These are phyloP conservation scores for Aradus depressus DNA, from an alignment of 2,888 invertebrate genomes.

Conservation along the genomic window DNA sequence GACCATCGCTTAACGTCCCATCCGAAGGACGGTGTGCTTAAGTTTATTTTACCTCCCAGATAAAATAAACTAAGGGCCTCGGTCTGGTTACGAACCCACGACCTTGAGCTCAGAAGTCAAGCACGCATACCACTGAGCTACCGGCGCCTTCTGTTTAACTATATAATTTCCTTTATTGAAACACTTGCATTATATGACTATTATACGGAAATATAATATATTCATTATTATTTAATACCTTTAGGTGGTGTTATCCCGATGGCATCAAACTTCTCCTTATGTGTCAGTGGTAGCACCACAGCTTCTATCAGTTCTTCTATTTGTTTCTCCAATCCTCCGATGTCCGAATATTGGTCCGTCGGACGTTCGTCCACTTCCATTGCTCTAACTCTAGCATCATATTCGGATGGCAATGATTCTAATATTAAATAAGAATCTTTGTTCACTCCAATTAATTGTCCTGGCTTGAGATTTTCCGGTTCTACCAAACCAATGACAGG, in stretches of 20 bases:
- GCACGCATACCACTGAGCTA: too few relatives aligned
- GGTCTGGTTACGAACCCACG: too few relatives aligned
- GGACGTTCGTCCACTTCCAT: constrained; percentile 99
- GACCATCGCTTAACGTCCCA: too few relatives aligned
- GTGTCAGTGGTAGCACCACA: constrained; percentile 97
- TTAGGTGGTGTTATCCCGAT: constrained; percentile 98
- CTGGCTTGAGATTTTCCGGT: constrained; percentile 93
- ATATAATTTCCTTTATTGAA: too few relatives aligned
- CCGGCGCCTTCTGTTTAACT: too few relatives aligned
- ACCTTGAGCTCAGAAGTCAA: too few relatives aligned
- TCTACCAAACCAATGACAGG: constrained; percentile 99
- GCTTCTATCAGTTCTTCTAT: constrained; percentile 94
- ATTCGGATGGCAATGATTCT: constrained; percentile 93
- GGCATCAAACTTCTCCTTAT: constrained; percentile 94
- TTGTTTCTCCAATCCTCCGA: constrained; percentile 99
- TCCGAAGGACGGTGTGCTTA: too few relatives aligned
- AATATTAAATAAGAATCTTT: constrained; percentile 96
- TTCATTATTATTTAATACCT: too few relatives aligned
- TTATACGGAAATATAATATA: too few relatives aligned
- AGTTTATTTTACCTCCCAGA: too few relatives aligned
- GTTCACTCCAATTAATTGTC: constrained; percentile 87
- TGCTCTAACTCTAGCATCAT: constrained; percentile 94
- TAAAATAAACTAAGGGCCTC: too few relatives aligned
- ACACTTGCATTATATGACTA: too few relatives aligned
- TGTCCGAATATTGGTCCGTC: constrained; percentile 98